These are phyloP conservation scores for Ophonus ardosiacus DNA, from an alignment of 2,888 invertebrate genomes.

Conservation along the genomic window DNA sequence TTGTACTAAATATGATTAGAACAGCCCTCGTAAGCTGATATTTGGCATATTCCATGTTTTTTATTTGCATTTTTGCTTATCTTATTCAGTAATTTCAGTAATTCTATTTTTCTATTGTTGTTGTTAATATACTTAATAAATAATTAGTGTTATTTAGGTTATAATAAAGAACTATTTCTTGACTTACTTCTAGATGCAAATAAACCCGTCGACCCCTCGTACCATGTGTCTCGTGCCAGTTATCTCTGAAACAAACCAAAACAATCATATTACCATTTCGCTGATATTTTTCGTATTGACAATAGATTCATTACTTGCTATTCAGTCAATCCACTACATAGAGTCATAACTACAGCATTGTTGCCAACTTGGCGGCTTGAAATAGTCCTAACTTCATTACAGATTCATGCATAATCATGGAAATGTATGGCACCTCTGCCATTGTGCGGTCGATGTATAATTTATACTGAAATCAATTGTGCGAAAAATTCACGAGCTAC, in stretches of 20 bases:
- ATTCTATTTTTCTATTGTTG: too few relatives aligned
- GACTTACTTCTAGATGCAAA: slow-evolving; percentile 10
- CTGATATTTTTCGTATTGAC: slow-evolving; percentile 33
- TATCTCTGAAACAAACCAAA: slow-evolving; percentile 22
- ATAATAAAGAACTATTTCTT: too few relatives aligned
- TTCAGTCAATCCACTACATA: slow-evolving; percentile 31
- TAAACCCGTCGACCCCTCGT: background rate
- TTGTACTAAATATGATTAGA: too few relatives aligned
- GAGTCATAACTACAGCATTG: slow-evolving; percentile 54
- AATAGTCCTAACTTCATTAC: slow-evolving; percentile 55
- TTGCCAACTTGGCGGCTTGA: slow-evolving; percentile 35
- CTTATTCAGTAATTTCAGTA: too few relatives aligned
- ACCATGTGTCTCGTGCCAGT: background rate
- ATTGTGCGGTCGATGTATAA: slow-evolving; percentile 51
- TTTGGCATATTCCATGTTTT: too few relatives aligned
- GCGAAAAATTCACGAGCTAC: slow-evolving; percentile 52
- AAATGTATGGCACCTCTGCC: slow-evolving; percentile 45
- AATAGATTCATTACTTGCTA: slow-evolving; percentile 52
- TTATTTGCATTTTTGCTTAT: too few relatives aligned
- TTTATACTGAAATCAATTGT: slow-evolving; percentile 61
- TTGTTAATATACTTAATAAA: too few relatives aligned
- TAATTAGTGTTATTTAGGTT: too few relatives aligned
- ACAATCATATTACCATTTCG: slow-evolving; percentile 14
- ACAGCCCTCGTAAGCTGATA: too few relatives aligned
- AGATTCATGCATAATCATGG: slow-evolving; percentile 58